These are phyloP conservation scores for Mixornis gularis DNA, from an alignment of 2,113 vertebrate species.

Conservation along the genomic window DNA sequence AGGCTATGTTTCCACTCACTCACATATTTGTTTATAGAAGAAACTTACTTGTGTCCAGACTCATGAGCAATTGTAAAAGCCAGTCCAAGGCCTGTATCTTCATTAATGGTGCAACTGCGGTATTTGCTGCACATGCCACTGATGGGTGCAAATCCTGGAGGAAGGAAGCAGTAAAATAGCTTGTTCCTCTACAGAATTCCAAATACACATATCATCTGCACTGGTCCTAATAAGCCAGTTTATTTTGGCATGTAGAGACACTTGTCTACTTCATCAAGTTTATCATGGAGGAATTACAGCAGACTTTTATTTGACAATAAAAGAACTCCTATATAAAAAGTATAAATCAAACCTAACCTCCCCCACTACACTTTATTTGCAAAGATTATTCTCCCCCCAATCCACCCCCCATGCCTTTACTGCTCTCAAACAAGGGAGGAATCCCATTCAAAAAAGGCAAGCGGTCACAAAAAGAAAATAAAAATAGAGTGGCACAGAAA, in stretches of 20 bases:
- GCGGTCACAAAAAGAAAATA: not conserved
- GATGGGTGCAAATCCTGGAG: slow-evolving; percentile 93
- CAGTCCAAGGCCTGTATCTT: slow-evolving; percentile 93
- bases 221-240: not conserved
- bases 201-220: not conserved
- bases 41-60: slow-evolving; percentile 94
- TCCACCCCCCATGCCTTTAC: not conserved
- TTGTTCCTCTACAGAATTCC: not conserved
- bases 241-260: not conserved
- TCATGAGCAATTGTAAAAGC: slow-evolving; percentile 98
- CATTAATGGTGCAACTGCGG: slow-evolving; percentile 97
- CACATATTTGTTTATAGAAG: not conserved
- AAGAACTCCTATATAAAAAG: not conserved
- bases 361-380: not conserved
- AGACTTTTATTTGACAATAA: not conserved
- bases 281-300: not conserved
- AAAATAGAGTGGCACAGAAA: not conserved
- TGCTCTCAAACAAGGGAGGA: not conserved
- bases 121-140: slow-evolving; percentile 98
- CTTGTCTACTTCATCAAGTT: not conserved
- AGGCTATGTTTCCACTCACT: not conserved
- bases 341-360: not conserved
- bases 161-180: not conserved
- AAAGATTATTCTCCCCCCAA: not conserved
- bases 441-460: not conserved